Conservation (phyloP, 2,113 vertebrate species). For the Vidua chalybeata region DNA sequence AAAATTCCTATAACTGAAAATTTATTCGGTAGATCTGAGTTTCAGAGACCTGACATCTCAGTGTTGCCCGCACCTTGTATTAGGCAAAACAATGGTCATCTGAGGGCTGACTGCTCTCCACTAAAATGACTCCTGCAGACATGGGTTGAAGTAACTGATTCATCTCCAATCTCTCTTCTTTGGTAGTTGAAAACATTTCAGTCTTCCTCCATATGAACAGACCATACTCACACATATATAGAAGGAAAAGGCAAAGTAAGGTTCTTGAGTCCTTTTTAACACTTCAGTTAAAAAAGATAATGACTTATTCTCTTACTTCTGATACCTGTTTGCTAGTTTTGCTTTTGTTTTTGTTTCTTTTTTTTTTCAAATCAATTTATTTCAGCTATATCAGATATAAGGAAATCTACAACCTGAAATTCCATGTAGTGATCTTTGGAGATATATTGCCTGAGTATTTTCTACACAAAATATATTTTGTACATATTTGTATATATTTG, state of each 20-base stretch:
- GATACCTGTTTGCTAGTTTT: background rate
- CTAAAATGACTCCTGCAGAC: background rate
- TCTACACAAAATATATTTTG: background rate
- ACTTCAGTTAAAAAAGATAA: background rate
- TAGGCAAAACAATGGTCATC: background rate
- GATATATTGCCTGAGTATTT: accelerated
- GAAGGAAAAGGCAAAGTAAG: background rate
- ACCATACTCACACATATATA: background rate
- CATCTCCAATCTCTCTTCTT: background rate
- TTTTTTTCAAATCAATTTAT: background rate
- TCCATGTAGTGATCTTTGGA: background rate
- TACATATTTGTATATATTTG: background rate
- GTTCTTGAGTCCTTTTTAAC: background rate
- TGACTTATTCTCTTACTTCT: background rate
- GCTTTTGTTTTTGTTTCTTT: no score
- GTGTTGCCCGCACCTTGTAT: background rate
- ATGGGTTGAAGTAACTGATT: background rate
- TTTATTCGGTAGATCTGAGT: background rate
- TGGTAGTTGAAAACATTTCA: background rate
- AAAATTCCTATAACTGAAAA: background rate
- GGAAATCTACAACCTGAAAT: background rate
- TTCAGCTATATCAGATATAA: background rate
- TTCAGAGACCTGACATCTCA: background rate
- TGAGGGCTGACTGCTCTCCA: background rate
- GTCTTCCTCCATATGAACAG: background rate